phyloP scores from a whole-genome alignment of 2,113 vertebrate species.

The Cheirogaleus medius region DNA sequence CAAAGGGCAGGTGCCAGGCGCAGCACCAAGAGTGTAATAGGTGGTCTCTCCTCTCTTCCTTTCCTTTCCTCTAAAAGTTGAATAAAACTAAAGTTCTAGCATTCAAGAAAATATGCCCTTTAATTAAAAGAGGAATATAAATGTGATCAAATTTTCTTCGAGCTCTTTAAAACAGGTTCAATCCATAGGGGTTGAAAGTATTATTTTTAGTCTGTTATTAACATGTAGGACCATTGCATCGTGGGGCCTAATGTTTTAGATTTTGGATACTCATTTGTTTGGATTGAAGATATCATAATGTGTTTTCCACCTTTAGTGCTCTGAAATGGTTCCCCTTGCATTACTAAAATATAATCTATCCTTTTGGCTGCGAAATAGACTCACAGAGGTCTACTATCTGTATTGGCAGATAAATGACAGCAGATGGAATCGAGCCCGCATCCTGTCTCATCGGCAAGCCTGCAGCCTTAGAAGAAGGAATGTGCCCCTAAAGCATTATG shows the following conservation, averaged over 20 bases:
- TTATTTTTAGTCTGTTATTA: not conserved
- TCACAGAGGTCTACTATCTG: not conserved
- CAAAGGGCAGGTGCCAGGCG: not conserved
- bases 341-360: slow-evolving; percentile 29
- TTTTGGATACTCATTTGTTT: not conserved
- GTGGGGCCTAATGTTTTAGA: not conserved
- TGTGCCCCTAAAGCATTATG: not conserved
- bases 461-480: not conserved
- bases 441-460: not conserved
- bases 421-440: not conserved
- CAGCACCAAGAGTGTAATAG: not conserved
- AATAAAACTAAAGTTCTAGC: not conserved
- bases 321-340: not conserved
- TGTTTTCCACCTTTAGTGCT: not conserved
- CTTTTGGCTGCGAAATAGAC: not conserved
- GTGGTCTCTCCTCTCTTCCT: not conserved
- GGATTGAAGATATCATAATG: not conserved
- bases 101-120: not conserved
- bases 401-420: slow-evolving; percentile 54
- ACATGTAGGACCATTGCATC: not conserved
- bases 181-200: not conserved
- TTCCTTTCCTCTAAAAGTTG: not conserved
- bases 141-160: not conserved
- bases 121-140: not conserved
- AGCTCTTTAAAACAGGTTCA: not conserved